Percentiles rank a stretch among this genome's conserved stretches.
These are phyloP conservation scores for Myiagra hebetior DNA, from an alignment of 2,113 vertebrate species.

Conservation along the genomic window DNA sequence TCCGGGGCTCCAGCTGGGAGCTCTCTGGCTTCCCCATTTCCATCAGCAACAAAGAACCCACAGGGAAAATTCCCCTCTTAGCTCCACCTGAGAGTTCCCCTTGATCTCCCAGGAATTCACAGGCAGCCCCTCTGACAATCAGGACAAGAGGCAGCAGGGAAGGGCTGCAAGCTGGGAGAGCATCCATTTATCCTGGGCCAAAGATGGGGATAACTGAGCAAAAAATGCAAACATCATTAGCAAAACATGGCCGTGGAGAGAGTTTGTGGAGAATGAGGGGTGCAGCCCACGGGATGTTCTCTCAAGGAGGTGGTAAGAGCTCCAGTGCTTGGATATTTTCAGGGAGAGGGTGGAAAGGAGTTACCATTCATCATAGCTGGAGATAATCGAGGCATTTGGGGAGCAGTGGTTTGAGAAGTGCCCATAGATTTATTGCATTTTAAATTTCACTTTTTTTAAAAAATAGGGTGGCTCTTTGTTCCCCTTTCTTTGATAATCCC, in stretches of 20 bases:
- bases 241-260: not conserved
- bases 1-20: not conserved
- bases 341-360: not conserved
- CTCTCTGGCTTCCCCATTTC: not conserved
- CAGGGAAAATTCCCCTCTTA: not conserved
- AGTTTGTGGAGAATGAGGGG: not conserved
- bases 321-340: not conserved
- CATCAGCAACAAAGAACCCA: not conserved
- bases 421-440: not conserved
- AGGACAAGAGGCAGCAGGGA: not conserved
- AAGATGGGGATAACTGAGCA: not conserved
- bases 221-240: not conserved
- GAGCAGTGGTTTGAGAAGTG: not conserved
- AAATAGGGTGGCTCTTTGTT: not conserved
- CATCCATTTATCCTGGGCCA: not conserved
- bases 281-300: not conserved
- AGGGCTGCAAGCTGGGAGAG: not conserved
- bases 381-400: not conserved
- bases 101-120: not conserved
- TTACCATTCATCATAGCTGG: not conserved
- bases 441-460: not conserved
- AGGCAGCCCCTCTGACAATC: not conserved
- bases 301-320: not conserved
- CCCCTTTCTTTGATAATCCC: not conserved
- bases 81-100: not conserved